phyloP scores from a whole-genome alignment of 2,888 invertebrate species.

The Caenorhabditis panamensis region DNA sequence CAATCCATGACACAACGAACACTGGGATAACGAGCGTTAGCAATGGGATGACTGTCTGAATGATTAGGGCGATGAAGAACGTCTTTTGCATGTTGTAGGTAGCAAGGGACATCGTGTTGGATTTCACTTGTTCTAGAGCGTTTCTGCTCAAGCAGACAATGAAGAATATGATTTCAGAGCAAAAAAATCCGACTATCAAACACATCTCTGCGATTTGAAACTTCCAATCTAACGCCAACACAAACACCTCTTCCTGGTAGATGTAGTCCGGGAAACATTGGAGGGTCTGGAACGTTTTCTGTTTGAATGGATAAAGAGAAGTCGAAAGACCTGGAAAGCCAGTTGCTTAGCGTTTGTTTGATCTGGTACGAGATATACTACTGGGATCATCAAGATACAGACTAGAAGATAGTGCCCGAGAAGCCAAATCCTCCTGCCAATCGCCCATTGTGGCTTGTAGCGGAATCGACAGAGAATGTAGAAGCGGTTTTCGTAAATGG shows the following conservation, averaged over 20 bases:
- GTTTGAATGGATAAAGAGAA: no score
- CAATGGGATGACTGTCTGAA: background rate
- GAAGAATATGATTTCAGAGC: background rate
- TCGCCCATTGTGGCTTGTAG: background rate
- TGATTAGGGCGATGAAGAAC: background rate
- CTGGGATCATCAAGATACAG: background rate
- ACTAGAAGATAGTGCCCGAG: background rate
- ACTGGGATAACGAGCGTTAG: background rate
- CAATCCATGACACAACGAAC: no score
- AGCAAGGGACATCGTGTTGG: background rate
- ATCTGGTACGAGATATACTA: background rate
- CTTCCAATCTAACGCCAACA: no score
- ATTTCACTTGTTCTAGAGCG: background rate
- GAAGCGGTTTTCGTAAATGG: conserved; percentile 8
- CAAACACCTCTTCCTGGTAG: background rate
- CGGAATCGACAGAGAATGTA: background rate
- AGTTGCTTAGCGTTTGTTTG: background rate
- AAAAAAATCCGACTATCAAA: no score
- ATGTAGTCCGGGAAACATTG: background rate
- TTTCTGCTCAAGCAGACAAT: background rate
- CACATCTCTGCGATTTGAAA: no score
- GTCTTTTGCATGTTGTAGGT: background rate
- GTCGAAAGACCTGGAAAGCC: no score
- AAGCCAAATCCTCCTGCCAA: background rate
- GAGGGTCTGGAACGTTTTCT: no score